Conservation (phyloP, 2,888 invertebrate species). For the Fissipunctia ypsillon region DNA sequence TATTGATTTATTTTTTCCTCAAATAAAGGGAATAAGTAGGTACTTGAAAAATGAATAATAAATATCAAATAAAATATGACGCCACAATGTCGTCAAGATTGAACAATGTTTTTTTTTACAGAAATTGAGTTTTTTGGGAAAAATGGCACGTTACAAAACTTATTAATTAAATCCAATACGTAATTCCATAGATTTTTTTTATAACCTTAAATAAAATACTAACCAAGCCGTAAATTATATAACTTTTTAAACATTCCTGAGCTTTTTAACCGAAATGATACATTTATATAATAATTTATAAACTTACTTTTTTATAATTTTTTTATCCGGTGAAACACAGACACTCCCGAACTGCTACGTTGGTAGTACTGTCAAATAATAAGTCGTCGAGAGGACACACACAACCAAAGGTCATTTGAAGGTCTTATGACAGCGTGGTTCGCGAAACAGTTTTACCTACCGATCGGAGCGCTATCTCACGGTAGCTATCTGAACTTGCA, state of each 20-base stretch:
- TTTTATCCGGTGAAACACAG: constrained; percentile 74
- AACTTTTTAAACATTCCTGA: constrained; percentile 49
- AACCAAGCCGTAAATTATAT: constrained; percentile 41
- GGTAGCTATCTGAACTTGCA: not conserved
- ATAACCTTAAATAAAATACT: constrained; percentile 46
- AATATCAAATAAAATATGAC: constrained; percentile 40
- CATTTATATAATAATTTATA: constrained; percentile 45
- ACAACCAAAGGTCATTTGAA: constrained; percentile 89
- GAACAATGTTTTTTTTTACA: not conserved
- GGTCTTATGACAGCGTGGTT: constrained; percentile 81
- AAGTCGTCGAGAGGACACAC: constrained; percentile 82
- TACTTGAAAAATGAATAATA: constrained; percentile 24
- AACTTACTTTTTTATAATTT: constrained; percentile 69
- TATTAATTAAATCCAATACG: constrained; percentile 6
- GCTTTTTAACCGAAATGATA: constrained; percentile 9
- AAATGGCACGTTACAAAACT: not conserved
- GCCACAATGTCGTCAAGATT: constrained; percentile 5
- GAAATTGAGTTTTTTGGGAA: not conserved
- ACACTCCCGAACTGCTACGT: constrained; percentile 85
- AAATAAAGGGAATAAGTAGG: not conserved
- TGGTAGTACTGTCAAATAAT: constrained; percentile 83
- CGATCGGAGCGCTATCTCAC: constrained; percentile 54
- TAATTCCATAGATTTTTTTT: constrained; percentile 3
- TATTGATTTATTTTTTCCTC: constrained; percentile 5
- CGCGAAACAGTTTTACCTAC: constrained; percentile 59